These are phyloP conservation scores for Platalea minor DNA, from an alignment of 2,797 vertebrate genomes.

Conservation along the genomic window DNA sequence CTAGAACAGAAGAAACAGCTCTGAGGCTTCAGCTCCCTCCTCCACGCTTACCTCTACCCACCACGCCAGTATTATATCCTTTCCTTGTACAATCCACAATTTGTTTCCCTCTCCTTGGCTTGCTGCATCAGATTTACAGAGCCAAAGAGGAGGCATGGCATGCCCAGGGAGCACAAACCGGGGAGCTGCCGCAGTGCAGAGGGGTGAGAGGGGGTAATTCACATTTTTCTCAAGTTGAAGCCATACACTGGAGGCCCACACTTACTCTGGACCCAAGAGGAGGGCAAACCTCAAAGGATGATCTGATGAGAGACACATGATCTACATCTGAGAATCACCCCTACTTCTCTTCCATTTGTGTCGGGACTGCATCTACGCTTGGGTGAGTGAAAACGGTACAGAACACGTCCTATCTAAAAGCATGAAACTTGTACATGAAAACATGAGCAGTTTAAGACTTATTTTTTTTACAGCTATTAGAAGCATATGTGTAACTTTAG, in stretches of 20 bases:
- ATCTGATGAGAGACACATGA: neutral
- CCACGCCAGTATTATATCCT: neutral
- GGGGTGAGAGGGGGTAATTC: accelerated
- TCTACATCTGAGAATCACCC: neutral
- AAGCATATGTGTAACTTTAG: neutral
- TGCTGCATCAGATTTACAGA: neutral
- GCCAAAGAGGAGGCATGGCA: neutral
- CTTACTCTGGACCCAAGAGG: neutral
- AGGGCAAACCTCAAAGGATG: neutral
- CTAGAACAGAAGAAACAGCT: neutral
- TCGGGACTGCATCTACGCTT: neutral
- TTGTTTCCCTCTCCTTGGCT: neutral
- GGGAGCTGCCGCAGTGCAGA: neutral
- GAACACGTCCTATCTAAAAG: neutral
- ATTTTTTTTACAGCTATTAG: neutral
- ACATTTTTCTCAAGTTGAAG: neutral
- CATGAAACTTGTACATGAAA: neutral
- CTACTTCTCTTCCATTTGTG: neutral
- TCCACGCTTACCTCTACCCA: neutral
- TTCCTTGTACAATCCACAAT: neutral
- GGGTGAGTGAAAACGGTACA: neutral
- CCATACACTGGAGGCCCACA: neutral
- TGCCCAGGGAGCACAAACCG: neutral
- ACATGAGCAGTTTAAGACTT: neutral
- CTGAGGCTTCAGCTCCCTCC: neutral